Evolutionary conservation across 2,888 invertebrate species (phyloP), one percentile per base, ranked within the genome.

Genomic region (Tanypteryx hageni): DNA sequence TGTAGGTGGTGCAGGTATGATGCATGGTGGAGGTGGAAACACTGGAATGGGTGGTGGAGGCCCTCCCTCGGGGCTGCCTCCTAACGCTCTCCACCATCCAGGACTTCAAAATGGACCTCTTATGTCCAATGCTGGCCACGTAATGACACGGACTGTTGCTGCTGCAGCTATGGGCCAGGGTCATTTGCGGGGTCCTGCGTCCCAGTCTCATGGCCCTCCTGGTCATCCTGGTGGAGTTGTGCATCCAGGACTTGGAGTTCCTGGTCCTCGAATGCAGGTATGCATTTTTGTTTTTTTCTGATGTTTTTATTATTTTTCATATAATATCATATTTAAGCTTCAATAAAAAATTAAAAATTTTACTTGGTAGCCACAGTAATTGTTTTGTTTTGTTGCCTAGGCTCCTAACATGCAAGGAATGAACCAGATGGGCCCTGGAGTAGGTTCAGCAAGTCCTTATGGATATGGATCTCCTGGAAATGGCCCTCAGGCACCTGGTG

Each of bases 81-180:
- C 95, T 93, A 94, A 94, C 27, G 94, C 94, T 76, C 94, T 94
- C 44, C 94, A 93, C 76, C 93, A 93, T 56, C 95, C 96, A 95
- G 96, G 96, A 92, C 96, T 98, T 96, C 97, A 97, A 94, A 98
- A 98, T 94, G 98, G 98, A 0, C 98, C 98, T 0, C 96, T 98
- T 95, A 96, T 97, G 96, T 89, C 89, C 18, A 94, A 95, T 92
- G 95, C 95, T 22, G 94, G 96, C 82, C 94, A 95, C 18, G 95
- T 95, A 31, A 76, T 92, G 86, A 64, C 92, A 31, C 92, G 93
- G 57, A 91, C 92, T 92, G 92, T 93, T 83, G 91, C 92, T 13
- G 85, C 93, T 44, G 95, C 95, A 9, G 95, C 95, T 93, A 95
- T 95, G 94, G 95, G 95, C 85, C 95, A 95, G 92, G 93, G 93